These are phyloP conservation scores for Acrocephalus kingi DNA, from an alignment of 2,113 vertebrate species.

Conservation along the genomic window DNA sequence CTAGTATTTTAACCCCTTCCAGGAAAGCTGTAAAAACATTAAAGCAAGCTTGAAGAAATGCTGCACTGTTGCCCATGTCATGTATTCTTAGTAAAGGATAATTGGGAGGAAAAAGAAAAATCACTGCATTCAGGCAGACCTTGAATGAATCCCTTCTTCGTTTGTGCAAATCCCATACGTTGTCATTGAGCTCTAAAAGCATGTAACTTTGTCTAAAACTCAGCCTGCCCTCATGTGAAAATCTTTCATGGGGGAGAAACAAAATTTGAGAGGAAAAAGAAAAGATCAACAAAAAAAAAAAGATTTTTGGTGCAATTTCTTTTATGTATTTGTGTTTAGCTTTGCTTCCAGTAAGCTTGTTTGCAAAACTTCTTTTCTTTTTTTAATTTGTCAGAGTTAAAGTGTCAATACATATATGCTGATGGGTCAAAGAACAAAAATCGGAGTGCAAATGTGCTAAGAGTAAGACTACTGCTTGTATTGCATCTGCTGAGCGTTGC, in stretches of 20 bases:
- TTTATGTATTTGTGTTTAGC: neutral
- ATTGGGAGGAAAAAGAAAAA: neutral
- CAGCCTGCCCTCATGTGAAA: neutral
- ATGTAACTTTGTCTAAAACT: neutral
- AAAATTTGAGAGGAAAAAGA: accelerated
- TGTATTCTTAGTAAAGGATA: neutral
- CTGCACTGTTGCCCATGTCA: neutral
- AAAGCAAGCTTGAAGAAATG: neutral
- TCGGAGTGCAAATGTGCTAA: neutral
- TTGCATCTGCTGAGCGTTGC: neutral
- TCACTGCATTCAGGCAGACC: neutral
- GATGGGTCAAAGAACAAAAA: neutral
- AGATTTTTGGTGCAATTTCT: neutral
- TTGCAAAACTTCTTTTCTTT: accelerated
- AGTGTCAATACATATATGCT: accelerated
- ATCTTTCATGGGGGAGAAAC: neutral
- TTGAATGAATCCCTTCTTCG: neutral
- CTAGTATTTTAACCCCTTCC: neutral
- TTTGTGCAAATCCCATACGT: neutral
- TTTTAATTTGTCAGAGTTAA: neutral
- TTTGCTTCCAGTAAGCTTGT: neutral
- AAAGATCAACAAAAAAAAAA: neutral
- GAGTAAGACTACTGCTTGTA: neutral
- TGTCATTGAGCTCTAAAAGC: neutral
- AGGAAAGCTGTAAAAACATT: neutral